Conservation (phyloP, 2,888 invertebrate genomes). For the Rhingia campestris region DNA sequence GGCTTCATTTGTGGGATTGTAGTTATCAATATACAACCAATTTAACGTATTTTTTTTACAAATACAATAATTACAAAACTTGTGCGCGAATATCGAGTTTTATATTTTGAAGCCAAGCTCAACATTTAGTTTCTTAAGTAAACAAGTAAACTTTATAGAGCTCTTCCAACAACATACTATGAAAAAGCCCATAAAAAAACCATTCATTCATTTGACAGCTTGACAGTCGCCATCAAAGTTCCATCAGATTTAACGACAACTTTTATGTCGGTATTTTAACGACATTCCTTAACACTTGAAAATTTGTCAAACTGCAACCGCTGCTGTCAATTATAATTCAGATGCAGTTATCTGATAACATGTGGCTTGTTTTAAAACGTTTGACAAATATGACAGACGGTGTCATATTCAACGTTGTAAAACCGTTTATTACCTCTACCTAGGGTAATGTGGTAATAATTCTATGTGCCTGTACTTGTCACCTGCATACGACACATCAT, state of each 20-base stretch:
- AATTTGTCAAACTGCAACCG: slow-evolving; percentile 13
- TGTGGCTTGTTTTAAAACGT: slow-evolving; percentile 32
- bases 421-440: slow-evolving; percentile 61
- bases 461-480: slow-evolving; percentile 29
- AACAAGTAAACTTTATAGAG: no score
- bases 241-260: slow-evolving; percentile 10
- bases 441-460: slow-evolving; percentile 19
- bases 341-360: slow-evolving; percentile 18
- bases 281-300: background rate
- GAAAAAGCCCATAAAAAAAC: no score
- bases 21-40: no score
- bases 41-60: no score
- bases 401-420: slow-evolving; percentile 53
- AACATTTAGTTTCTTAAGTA: no score
- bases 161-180: no score
- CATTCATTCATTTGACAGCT: background rate
- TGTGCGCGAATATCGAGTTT: no score
- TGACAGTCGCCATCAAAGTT: slow-evolving; percentile 12
- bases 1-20: no score
- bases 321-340: background rate
- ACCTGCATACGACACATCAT: slow-evolving; percentile 42
- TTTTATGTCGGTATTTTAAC: slow-evolving; percentile 34
- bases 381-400: slow-evolving; percentile 56
- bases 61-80: no score
- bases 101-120: no score